Conservation (phyloP, 1,140 invertebrate species). For the Cepaea nemoralis region DNA sequence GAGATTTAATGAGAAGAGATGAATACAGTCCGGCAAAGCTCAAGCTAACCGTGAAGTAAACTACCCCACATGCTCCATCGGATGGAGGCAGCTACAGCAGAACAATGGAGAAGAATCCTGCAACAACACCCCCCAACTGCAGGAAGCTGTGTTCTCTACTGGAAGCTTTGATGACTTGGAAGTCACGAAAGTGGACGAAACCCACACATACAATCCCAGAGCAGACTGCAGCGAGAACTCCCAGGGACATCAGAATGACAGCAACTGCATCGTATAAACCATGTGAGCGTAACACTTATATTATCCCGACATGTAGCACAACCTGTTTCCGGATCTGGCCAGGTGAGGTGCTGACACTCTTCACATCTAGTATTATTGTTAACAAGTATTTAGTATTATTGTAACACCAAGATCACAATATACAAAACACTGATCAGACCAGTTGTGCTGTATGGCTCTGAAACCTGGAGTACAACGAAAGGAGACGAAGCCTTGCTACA, state of each 20-base stretch:
- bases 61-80: constrained; percentile 70
- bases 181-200: constrained; percentile 83
- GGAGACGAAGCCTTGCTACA: too few species aligned
- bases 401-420: too few species aligned
- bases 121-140: constrained; percentile 85
- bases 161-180: constrained; percentile 89
- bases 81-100: constrained; percentile 80
- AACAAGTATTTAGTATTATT: too few species aligned
- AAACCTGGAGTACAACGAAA: too few species aligned
- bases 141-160: constrained; percentile 90
- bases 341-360: constrained; percentile 44
- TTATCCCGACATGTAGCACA: constrained; percentile 74
- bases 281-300: constrained; percentile 45
- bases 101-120: constrained; percentile 91
- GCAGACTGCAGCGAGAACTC: constrained; percentile 73
- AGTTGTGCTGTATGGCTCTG: too few species aligned
- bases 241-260: constrained; percentile 73
- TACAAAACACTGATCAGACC: too few species aligned
- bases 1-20: constrained; percentile 91
- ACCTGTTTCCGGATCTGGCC: constrained; percentile 70
- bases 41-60: constrained; percentile 81
- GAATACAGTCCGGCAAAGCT: constrained; percentile 93
- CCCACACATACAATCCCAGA: constrained; percentile 72
- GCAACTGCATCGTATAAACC: constrained; percentile 58
- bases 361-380: constrained; percentile 46